Evolutionary conservation across 1,140 invertebrate species (phyloP), one percentile per base, ranked within the genome.

Genomic region (Hylaeus anthracinus): DNA sequence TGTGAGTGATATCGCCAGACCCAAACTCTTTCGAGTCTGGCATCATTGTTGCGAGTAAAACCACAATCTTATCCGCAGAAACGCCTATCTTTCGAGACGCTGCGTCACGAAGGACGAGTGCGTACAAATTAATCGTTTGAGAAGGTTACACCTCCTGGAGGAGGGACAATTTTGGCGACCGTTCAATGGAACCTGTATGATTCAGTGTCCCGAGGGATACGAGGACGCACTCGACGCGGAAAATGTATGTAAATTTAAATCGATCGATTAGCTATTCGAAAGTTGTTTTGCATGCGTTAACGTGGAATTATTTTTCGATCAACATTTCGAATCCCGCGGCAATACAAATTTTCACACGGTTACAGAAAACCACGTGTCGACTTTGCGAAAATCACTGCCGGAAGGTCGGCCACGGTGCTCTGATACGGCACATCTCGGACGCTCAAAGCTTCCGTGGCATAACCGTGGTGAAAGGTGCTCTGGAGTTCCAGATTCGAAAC

Each of bases 401-500:
- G 0, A 93, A 91, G 93, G 92, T 92, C 14, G 93, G 93, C 72
- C 60, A 71, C 26, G 92, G 93, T 1, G 90, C 85, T 5, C 86
- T 88, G 37, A 88, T 92, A 61, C 86, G 87, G 14, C 88, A 90
- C 66, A 90, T 92, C 15, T 88, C 90, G 5, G 90, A 92, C 70
- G 86, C 87, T 0, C 91, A 91, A 51, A 76, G n/a, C 10, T 90
- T 89, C 72, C 88, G 92, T 43, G 95, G 95, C 3, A 96, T 95
- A 79, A 96, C 95, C 6, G 91, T 94, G 37, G 95, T 96, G 60
- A 92, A 94, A 61, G 96, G 96, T 2, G 90, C 92, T 55, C 89
- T 96, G 3, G 94, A 94, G 66, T 96, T 96, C 70, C 93, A 95
- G 84, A 94, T 96, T 12, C 91, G 93, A 26, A 94, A 94, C 60